Evolutionary conservation across 2,797 vertebrate genomes (phyloP).

Genomic region (Enteromius trimaculatus): DNA sequence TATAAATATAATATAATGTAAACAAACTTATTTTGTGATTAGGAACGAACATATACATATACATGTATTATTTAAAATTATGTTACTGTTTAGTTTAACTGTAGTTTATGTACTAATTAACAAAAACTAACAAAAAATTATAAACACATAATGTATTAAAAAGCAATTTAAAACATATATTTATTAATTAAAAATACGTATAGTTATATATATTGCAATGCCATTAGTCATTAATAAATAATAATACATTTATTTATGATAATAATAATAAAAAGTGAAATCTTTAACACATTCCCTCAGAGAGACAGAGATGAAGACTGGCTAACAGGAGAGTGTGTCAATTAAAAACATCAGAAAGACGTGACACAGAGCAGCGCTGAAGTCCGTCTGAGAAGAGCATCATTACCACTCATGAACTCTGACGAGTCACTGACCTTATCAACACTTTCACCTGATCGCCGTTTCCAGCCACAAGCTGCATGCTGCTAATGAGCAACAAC

Average conservation of each 20-base stretch:
- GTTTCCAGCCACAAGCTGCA: constrained; percentile 31
- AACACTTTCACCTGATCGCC: constrained; percentile 57
- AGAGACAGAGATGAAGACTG: neutral
- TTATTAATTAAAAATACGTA: too few species aligned
- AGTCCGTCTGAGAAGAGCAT: neutral
- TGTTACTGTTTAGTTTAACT: too few species aligned
- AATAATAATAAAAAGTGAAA: too few species aligned
- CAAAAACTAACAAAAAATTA: neutral
- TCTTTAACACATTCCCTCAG: neutral
- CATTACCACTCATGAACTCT: constrained; percentile 53
- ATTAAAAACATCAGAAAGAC: neutral
- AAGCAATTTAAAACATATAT: too few species aligned
- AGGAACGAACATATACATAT: too few species aligned
- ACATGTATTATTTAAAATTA: too few species aligned
- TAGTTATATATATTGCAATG: too few species aligned
- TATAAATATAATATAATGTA: too few species aligned
- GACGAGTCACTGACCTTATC: constrained; percentile 60
- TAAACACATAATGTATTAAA: neutral
- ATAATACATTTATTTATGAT: too few species aligned
- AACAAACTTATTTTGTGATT: too few species aligned
- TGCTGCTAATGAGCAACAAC: constrained; percentile 22
- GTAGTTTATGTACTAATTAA: too few species aligned
- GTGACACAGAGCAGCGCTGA: too few species aligned
- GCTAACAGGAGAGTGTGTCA: neutral
- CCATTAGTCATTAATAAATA: neutral